phyloP scores from a whole-genome alignment of 2,797 vertebrate species.

The Manis pentadactyla region DNA sequence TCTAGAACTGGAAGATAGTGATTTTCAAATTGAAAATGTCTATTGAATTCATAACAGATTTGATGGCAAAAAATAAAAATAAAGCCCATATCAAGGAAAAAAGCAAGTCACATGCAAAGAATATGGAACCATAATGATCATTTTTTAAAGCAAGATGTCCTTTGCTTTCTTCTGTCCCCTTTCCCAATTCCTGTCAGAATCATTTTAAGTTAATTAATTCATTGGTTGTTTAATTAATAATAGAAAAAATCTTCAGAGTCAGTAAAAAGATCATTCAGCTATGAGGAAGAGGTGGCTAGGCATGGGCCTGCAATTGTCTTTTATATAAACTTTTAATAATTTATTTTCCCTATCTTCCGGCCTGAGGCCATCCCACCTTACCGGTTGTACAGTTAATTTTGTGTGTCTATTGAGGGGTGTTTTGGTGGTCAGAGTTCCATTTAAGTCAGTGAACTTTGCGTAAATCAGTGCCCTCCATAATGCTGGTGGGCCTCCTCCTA shows the following conservation, averaged over 20 bases:
- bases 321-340: background rate
- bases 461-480: background rate
- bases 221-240: background rate
- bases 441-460: background rate
- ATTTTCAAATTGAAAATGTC: background rate
- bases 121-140: background rate
- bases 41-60: background rate
- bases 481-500: too few relatives aligned
- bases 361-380: background rate
- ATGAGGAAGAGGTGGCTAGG: background rate
- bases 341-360: background rate
- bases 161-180: background rate
- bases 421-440: background rate
- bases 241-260: background rate
- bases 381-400: background rate
- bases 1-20: background rate
- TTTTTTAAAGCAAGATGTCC: background rate
- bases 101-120: background rate
- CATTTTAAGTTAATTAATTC: background rate
- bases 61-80: background rate
- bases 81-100: background rate
- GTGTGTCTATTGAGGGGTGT: background rate
- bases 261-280: background rate
- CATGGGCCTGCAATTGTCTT: background rate
- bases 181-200: background rate